Base-by-base conservation (phyloP, 2,888 invertebrate species). In the Abrostola triplasia region DNA sequence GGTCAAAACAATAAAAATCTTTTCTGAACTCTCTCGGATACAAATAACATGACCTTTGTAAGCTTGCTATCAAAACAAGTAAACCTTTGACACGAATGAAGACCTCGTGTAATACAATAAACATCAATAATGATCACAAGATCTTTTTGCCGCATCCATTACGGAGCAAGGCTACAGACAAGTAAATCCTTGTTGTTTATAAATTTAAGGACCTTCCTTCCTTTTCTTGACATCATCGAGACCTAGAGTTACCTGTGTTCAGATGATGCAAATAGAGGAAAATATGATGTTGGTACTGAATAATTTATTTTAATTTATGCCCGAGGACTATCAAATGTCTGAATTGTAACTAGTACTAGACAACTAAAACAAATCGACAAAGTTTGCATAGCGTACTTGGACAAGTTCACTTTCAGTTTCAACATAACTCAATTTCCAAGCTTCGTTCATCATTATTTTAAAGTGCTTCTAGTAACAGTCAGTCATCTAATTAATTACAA, bases 201-300 rank as follows among this genome's bases (percentile, higher is more conserved):
- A 38, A 40, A 61, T n/a, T 11, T 51, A 55, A 59, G 38, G 38
- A 58, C 59, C 56, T 73, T 64, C 61, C 50, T 62, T 64, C 57
- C 57, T 61, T 51, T 24, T 41, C 35, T 48, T 51, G 40, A 59
- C 42, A 59, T 68, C 51, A 60, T 56, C 47, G 7, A 38, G 11
- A 48, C 49, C 53, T 36, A 13, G 10, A 36, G 49, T 48, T 40
- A 11, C 40, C 57, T 11, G 35, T 48, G 12, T 41, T 24, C n/a
- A 6, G 37, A 37, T 37, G 8, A 44, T 36, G 36, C 24, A 10
- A 41, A 58, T 49, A 0, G 11, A 52, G 70, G 44, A 44, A 36
- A 71, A 40, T 2, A 0, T 9, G 8, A 24, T 24, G 24, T 24
- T n/a, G n/a, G n/a, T n/a, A n/a, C n/a, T n/a, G n/a, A n/a, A n/a